Base-by-base conservation (phyloP, 2,113 vertebrate genomes). In the Bagarius yarrelli region DNA sequence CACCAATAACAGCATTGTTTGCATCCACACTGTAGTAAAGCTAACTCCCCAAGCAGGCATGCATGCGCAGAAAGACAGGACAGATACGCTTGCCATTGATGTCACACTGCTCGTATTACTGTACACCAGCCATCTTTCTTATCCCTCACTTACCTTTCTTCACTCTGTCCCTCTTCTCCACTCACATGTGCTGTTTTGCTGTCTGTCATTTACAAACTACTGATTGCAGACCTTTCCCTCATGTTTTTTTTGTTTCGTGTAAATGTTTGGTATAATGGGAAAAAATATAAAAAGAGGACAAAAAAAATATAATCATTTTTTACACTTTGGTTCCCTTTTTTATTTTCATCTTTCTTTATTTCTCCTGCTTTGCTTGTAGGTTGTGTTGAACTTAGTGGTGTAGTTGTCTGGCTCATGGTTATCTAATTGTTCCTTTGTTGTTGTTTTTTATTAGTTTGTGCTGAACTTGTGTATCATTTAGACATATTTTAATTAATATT, bases 11-110 rank as follows among this genome's bases (percentile, higher is more conserved):
- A 76, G 64, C 74, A 50, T 34, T n/a, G 63, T 52, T 47, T 64
- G 60, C 59, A 63, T 50, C 63, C 50, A 72, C 21, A 50, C 79
- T 66, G n/a, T n/a, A n/a, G n/a, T n/a, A 86, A 89, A 86, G 12
- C 91, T 94, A 91, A 94, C 91, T 80, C 67, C 23, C 79, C 44
- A 8, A 59, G 89, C 91, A 89, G 61, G 86, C 85, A 78, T 85
- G 90, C 92, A 84, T 91, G 93, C 90, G 83, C 87, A 89, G 90
- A 92, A 93, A 84, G 60, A 75, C 91, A 67, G 79, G 44, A 84
- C 78, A 80, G 86, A 91, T 95, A 98, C 95, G 95, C 96, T 97
- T 97, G 96, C 94, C 96, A 95, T 97, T 96, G 96, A 97, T 90
- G 86, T 40, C 91, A n/a, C n/a, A n/a, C n/a, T n/a, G n/a, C n/a